These are phyloP conservation scores for Ginglymostoma cirratum DNA, from an alignment of 2,113 vertebrate genomes.

Conservation along the genomic window DNA sequence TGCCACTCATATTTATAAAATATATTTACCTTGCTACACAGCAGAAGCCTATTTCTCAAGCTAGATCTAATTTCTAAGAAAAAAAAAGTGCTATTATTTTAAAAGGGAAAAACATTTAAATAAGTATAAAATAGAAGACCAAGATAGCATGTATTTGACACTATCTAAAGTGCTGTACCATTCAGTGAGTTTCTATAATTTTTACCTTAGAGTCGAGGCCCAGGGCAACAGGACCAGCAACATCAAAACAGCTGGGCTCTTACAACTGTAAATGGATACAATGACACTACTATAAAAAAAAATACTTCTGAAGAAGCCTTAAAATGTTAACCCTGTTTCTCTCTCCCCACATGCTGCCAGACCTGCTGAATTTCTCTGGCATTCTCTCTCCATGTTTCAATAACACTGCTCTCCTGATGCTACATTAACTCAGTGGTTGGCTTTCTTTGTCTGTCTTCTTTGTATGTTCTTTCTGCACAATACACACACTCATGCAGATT, in stretches of 20 bases:
- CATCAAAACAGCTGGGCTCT: not conserved
- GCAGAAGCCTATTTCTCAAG: not conserved
- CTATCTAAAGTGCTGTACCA: not conserved
- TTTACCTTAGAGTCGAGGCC: not conserved
- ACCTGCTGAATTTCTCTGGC: too few relatives aligned
- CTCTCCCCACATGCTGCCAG: too few relatives aligned
- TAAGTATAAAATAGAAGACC: too few relatives aligned
- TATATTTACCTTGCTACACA: not conserved
- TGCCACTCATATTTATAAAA: not conserved
- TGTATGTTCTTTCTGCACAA: not conserved
- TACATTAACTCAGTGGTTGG: not conserved
- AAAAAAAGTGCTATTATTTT: too few relatives aligned
- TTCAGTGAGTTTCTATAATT: not conserved
- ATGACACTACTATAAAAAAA: not conserved
- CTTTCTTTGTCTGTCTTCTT: not conserved
- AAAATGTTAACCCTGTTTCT: too few relatives aligned
- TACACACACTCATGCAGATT: too few relatives aligned
- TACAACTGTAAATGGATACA: not conserved
- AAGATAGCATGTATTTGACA: not conserved
- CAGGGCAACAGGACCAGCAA: not conserved
- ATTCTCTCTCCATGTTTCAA: not conserved
- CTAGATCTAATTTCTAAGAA: not conserved
- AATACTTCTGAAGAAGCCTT: too few relatives aligned
- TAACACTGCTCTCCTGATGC: not conserved
- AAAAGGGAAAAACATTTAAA: too few relatives aligned